Conservation (phyloP, 2,113 vertebrate genomes). For the Prunella fulvescens region DNA sequence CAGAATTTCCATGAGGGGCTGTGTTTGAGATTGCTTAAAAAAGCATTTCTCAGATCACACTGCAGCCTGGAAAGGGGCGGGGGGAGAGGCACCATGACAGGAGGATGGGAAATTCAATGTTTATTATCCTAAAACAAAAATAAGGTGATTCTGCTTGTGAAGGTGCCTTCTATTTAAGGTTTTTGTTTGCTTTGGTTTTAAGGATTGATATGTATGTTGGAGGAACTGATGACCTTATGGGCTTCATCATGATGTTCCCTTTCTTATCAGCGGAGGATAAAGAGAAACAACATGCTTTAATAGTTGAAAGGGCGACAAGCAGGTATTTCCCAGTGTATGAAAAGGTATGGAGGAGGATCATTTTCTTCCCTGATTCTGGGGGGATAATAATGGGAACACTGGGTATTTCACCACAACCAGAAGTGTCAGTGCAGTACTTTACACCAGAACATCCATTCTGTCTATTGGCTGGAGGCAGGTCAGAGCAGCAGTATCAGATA, state of each 20-base stretch:
- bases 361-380: neutral
- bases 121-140: neutral
- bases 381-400: neutral
- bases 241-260: conserved; percentile 70
- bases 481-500: neutral
- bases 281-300: conserved; percentile 56
- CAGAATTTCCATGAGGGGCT: neutral
- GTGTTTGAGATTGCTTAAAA: neutral
- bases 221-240: conserved; percentile 79
- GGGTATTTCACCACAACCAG: neutral
- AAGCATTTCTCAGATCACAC: neutral
- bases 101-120: neutral
- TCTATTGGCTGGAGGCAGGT: neutral
- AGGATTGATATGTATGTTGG: conserved; percentile 89
- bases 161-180: neutral
- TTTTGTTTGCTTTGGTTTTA: neutral
- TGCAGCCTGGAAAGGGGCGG: neutral
- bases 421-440: neutral
- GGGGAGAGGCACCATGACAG: too few relatives aligned
- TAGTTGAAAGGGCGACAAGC: conserved; percentile 74
- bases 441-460: neutral
- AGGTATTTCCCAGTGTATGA: conserved; percentile 87
- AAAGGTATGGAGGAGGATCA: conserved; percentile 72
- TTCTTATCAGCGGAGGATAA: conserved; percentile 69
- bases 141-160: neutral